Evolutionary conservation across 2,113 vertebrate genomes (phyloP), one percentile per base, ranked within the genome.

Genomic region (Etia nguti): DNA sequence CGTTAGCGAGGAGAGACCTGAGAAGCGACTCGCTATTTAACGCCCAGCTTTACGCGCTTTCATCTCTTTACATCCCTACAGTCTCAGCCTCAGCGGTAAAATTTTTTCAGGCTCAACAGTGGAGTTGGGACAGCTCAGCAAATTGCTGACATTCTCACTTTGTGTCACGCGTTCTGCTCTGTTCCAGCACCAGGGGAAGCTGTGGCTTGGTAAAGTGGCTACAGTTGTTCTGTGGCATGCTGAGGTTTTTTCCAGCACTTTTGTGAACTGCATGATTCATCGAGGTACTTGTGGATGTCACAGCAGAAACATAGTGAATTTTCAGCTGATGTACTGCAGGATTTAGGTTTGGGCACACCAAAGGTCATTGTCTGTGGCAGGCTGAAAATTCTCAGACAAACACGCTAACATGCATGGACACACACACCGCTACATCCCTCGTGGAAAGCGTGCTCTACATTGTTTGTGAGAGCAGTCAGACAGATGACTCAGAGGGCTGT

Each of bases 191-290:
- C 84, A 22, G 80, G 36, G 70, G 55, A 84, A 46, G 36, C 57
- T 36, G 82, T 75, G 85, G 84, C 73, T 65, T 56, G 43, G 52
- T 10, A 41, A 88, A 91, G 81, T 57, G 73, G 57, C 79, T 80
- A 2, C 56, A 85, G 80, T 87, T 89, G 82, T 90, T 86, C 52
- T 75, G 81, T 9, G 46, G 48, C 7, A 15, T 62, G 75, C 52
- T 41, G 65, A 84, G 36, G 8, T 3, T 65, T 68, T 89, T 80
- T 41, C 55, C 57, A 34, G 22, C 34, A 10, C 50, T 59, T 86
- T 83, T 91, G 73, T 38, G 48, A 79, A 34, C 83, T 83, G 41
- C 75, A 89, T 92, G 87, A 92, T 89, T 93, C 84, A 92, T 85
- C 5, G 41, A 89, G 65, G 75, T 79, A 60, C 59, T 81, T 85